Conservation (phyloP, 2,888 invertebrate species). For the Tachystola acroxantha region DNA sequence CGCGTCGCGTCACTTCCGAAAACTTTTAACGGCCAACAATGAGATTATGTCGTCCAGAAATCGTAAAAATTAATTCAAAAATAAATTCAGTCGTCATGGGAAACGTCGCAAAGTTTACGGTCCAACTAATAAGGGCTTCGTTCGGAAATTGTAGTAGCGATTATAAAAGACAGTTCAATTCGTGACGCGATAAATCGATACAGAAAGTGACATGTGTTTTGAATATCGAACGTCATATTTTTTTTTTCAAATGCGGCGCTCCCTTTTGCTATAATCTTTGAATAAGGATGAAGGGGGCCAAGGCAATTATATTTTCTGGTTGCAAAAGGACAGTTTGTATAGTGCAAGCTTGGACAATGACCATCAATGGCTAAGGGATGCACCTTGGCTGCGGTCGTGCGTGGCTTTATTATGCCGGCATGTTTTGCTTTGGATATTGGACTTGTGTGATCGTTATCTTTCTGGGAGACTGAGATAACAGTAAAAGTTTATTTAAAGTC, state of each 20-base stretch:
- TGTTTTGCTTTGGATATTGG: constrained; percentile 51
- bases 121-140: constrained; percentile 61
- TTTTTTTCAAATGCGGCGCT: constrained; percentile 32
- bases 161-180: constrained; percentile 46
- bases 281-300: constrained; percentile 52
- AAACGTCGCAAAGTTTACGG: constrained; percentile 64
- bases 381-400: constrained; percentile 60
- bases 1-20: constrained; percentile 61
- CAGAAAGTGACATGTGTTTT: constrained; percentile 72
- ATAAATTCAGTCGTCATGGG: constrained; percentile 71
- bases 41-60: constrained; percentile 48
- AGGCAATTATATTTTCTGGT: constrained; percentile 69
- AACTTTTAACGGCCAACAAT: constrained; percentile 40
- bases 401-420: constrained; percentile 45
- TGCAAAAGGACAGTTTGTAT: constrained; percentile 38
- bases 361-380: constrained; percentile 45
- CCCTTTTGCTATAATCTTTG: constrained; percentile 25
- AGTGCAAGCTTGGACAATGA: constrained; percentile 52
- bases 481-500: too few relatives aligned
- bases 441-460: constrained; percentile 34
- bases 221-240: constrained; percentile 64
- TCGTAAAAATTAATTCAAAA: constrained; percentile 52
- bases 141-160: constrained; percentile 26
- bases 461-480: constrained; percentile 4
- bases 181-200: constrained; percentile 62